A percentile compares a stretch with the other conserved stretches of the same genome.
These are phyloP conservation scores for Celastrina argiolus DNA, from an alignment of 2,888 invertebrate species.

Conservation along the genomic window DNA sequence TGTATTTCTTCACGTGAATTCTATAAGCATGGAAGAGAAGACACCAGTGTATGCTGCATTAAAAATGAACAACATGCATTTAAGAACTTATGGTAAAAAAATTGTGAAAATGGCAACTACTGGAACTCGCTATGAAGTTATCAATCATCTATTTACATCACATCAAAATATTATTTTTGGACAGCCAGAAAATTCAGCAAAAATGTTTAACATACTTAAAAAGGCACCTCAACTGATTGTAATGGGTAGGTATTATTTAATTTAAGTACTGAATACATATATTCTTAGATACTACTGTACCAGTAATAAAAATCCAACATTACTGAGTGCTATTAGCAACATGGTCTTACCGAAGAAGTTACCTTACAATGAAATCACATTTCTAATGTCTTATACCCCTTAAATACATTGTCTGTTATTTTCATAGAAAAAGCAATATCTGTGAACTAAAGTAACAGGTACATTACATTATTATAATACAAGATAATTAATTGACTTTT, in stretches of 20 bases:
- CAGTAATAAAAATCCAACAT: too few species aligned
- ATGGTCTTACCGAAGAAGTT: too few species aligned
- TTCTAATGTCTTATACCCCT: too few species aligned
- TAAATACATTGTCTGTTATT: too few species aligned
- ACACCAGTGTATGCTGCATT: slow-evolving; percentile 81
- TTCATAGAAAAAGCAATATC: too few species aligned
- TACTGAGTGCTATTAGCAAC: too few species aligned
- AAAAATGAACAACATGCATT: slow-evolving; percentile 82
- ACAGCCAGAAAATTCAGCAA: slow-evolving; percentile 78
- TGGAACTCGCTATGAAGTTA: slow-evolving; percentile 82
- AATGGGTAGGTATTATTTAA: slow-evolving; percentile 72
- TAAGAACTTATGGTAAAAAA: slow-evolving; percentile 81
- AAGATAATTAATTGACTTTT: too few species aligned
- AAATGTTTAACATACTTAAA: slow-evolving; percentile 81
- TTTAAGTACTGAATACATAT: not conserved
- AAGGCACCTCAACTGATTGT: slow-evolving; percentile 84
- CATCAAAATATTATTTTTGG: slow-evolving; percentile 84
- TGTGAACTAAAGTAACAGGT: too few species aligned
- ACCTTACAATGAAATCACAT: too few species aligned
- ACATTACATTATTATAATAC: too few species aligned
- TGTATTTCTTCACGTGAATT: slow-evolving; percentile 84
- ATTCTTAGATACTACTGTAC: not conserved
- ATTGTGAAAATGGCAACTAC: slow-evolving; percentile 82
- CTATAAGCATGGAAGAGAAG: slow-evolving; percentile 81
- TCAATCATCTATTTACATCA: slow-evolving; percentile 80